Conservation (phyloP, 2,888 invertebrate genomes). For the Xanthia icteritia region DNA sequence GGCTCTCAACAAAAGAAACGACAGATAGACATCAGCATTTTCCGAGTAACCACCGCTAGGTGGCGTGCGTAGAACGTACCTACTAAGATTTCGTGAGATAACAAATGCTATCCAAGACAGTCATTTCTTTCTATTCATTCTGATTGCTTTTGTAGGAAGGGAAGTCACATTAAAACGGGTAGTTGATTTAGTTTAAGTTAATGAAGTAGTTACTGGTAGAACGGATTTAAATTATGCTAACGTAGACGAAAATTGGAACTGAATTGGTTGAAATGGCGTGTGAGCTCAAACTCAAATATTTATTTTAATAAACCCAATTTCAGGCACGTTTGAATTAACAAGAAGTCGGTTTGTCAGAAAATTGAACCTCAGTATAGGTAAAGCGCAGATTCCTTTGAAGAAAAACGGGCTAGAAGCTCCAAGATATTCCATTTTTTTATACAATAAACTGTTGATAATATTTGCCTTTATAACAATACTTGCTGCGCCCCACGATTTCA, state of each 20-base stretch:
- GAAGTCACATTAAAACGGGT: slow-evolving; percentile 22
- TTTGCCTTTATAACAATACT: not conserved
- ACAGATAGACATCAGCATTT: slow-evolving; percentile 68
- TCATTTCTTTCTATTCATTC: slow-evolving; percentile 56
- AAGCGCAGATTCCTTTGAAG: not conserved
- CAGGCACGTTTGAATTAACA: not conserved
- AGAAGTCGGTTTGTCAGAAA: not conserved
- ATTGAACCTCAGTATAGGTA: too few relatives aligned
- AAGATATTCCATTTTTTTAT: not conserved
- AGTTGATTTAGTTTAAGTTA: slow-evolving; percentile 23
- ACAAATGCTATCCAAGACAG: slow-evolving; percentile 54
- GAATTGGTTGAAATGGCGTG: not conserved
- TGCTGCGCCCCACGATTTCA: too few relatives aligned
- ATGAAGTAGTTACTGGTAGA: slow-evolving; percentile 24
- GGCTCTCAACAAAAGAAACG: slow-evolving; percentile 70
- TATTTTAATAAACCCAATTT: not conserved
- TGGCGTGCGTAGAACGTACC: slow-evolving; percentile 68
- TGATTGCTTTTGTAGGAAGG: slow-evolving; percentile 47
- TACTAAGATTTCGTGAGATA: slow-evolving; percentile 80
- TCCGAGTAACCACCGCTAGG: slow-evolving; percentile 66
- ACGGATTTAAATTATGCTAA: not conserved
- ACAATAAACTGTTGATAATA: not conserved
- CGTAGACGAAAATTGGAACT: not conserved
- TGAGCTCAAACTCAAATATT: not conserved
- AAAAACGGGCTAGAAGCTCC: not conserved